phyloP scores from a whole-genome alignment of 2,113 vertebrate species.

The Craseonycteris thonglongyai region DNA sequence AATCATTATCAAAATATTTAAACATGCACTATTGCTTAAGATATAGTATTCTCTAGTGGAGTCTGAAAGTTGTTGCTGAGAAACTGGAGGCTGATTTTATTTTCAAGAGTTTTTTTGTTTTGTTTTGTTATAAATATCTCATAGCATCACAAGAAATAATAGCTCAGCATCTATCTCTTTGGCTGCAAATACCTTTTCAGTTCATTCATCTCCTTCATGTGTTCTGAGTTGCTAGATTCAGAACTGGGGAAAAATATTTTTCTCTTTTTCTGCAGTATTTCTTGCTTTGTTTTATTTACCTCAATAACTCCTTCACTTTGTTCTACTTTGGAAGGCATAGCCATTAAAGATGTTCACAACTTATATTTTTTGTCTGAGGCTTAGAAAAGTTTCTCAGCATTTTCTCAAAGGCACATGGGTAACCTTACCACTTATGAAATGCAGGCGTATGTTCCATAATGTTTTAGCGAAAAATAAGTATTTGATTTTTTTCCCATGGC shows the following conservation, averaged over 20 bases:
- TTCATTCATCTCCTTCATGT: slow-evolving; percentile 59
- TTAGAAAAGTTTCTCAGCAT: slow-evolving; percentile 33
- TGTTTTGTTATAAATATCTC: slow-evolving; percentile 60
- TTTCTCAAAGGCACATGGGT: slow-evolving; percentile 45
- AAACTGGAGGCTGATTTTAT: slow-evolving; percentile 28
- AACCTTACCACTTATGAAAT: slow-evolving; percentile 41
- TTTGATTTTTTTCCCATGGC: not conserved
- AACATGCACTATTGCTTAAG: not conserved
- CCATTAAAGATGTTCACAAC: slow-evolving; percentile 41
- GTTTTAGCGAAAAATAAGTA: slow-evolving; percentile 30
- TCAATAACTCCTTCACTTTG: slow-evolving; percentile 60
- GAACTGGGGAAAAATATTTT: slow-evolving; percentile 51
- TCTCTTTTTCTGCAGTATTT: slow-evolving; percentile 55
- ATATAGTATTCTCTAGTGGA: not conserved
- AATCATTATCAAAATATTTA: slow-evolving; percentile 21
- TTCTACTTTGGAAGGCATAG: slow-evolving; percentile 38
- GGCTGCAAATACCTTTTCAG: slow-evolving; percentile 2
- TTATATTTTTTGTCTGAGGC: slow-evolving; percentile 33
- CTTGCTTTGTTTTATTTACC: slow-evolving; percentile 59
- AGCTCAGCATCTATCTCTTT: slow-evolving; percentile 55
- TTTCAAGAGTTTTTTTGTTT: not conserved
- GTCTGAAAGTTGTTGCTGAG: not conserved
- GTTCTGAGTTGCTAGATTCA: slow-evolving; percentile 42
- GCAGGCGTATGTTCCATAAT: not conserved
- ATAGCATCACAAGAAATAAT: slow-evolving; percentile 46